phyloP scores from a whole-genome alignment of 2,888 invertebrate species.

The Drosophila buzzatii region DNA sequence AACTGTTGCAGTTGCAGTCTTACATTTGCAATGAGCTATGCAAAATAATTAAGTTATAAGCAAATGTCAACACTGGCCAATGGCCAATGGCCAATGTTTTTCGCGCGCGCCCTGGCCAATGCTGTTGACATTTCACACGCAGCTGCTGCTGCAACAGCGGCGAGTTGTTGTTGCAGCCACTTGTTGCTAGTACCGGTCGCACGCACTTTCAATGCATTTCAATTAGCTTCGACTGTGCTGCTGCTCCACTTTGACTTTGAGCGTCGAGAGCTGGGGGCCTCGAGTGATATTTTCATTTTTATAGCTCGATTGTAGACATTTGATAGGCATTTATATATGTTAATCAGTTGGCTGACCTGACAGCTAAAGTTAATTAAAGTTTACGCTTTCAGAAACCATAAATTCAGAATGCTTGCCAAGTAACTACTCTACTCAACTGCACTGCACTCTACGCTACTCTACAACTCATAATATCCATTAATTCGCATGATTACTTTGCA shows the following conservation, averaged over 20 bases:
- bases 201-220: conserved; percentile 81
- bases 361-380: conserved; percentile 75
- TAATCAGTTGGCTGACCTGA: conserved; percentile 74
- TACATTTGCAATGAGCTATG: conserved; percentile 40
- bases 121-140: conserved; percentile 75
- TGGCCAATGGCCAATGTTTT: conserved; percentile 29
- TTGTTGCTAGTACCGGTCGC: conserved; percentile 54
- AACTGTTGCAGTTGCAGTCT: conserved; percentile 9
- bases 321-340: conserved; percentile 77
- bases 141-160: not conserved
- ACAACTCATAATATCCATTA: conserved; percentile 59
- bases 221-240: conserved; percentile 54
- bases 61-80: conserved; percentile 65
- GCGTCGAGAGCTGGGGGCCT: conserved; percentile 35
- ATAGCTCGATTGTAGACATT: conserved; percentile 74
- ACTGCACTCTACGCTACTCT: not conserved
- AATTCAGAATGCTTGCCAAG: conserved; percentile 26
- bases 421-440: not conserved
- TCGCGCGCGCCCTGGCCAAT: conserved; percentile 23
- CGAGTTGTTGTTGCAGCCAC: not conserved
- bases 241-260: conserved; percentile 78
- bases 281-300: conserved; percentile 66
- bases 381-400: conserved; percentile 46
- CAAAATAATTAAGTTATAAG: conserved; percentile 72
- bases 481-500: conserved; percentile 63